phyloP scores from a whole-genome alignment of 2,888 invertebrate genomes.

The Stratiomys singularior region DNA sequence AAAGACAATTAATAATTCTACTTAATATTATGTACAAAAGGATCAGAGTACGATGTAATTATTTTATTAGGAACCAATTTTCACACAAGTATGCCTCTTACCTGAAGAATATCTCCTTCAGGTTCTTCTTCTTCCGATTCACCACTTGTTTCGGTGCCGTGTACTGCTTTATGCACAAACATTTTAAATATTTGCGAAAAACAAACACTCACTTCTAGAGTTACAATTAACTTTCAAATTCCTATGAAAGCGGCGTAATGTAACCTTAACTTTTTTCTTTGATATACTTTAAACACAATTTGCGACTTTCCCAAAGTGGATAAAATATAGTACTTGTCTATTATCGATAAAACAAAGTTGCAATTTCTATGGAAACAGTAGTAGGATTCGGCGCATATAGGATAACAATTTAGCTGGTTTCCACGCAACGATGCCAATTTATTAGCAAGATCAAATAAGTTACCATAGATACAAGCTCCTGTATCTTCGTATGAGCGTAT shows the following conservation, averaged over 20 bases:
- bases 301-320: not conserved
- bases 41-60: not conserved
- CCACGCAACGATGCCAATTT: not conserved
- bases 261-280: no score
- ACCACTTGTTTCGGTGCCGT: constrained; percentile 67
- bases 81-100: no score
- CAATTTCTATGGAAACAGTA: not conserved
- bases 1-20: not conserved
- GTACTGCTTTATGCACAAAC: constrained; percentile 70
- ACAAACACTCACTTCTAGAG: not conserved
- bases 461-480: not conserved
- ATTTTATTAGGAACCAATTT: no score
- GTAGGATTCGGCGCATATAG: not conserved
- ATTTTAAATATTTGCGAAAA: constrained; percentile 59
- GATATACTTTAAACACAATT: no score
- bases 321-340: not conserved
- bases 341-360: constrained; percentile 31
- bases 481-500: not conserved
- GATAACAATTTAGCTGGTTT: not conserved
- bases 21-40: not conserved
- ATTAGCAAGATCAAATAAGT: constrained; percentile 13
- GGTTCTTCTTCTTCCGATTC: constrained; percentile 71
- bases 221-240: not conserved
- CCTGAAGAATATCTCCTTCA: constrained; percentile 64
- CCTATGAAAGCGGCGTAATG: not conserved